Evolutionary conservation across 2,888 invertebrate species (phyloP), one percentile per base, ranked within the genome.

Genomic region (Drosophila peninsularis): DNA sequence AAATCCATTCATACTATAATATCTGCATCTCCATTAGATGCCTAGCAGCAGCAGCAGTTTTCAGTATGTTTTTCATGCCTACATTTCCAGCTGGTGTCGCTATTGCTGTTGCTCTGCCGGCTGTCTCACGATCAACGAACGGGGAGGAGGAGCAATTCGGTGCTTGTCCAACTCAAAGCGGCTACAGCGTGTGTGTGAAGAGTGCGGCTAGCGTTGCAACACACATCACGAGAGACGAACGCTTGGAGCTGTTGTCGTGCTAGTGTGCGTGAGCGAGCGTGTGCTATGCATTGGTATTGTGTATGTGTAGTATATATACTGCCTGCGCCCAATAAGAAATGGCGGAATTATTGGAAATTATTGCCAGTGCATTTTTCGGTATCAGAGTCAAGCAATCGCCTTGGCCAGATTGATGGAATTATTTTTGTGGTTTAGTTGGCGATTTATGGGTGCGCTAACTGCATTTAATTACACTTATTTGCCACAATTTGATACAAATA

Each of bases 311-410:
- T 75, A 68, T 80, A 79, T 81, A 80, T 50, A 62, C 42, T 0
- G 63, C 44, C 49, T 41, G 71, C 65, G 66, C 71, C 84, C 85
- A 86, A 86, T 86, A 86, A 82, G 88, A 86, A 86, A 86, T 86
- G 85, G 85, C 88, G 85, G 85, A 80, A 80, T 78, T 78, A 78
- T 80, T 75, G 70, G 58, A 70, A 70, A 67, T 53, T 60, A 47
- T 71, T 50, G 65, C 67, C 65, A 47, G 62, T 85, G 67, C 70
- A 75, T 52, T 78, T 67, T 82, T 82, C 85, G 75, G 77, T 78
- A 64, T 67, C 67, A 54, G 42, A 62, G 52, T 34, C 27, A 32
- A 37, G 50, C 78, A 76, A 78, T 74, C 76, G 67, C 69, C 60
- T 73, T 17, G 27, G 30, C 37, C 36, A 39, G 68, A 66, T 71